Conservation (phyloP, 2,888 invertebrate species). For the Arctia plantaginis region DNA sequence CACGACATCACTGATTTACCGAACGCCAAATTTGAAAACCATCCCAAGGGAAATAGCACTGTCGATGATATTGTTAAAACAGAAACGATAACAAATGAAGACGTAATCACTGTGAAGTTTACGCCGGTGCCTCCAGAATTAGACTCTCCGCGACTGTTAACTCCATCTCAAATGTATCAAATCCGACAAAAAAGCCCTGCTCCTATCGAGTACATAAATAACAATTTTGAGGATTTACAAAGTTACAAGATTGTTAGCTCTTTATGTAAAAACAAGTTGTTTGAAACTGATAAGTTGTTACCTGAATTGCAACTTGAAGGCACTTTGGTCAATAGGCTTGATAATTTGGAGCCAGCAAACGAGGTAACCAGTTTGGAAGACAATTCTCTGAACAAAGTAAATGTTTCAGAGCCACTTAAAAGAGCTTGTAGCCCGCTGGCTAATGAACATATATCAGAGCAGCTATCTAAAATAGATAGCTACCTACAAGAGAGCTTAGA, state of each 20-base stretch:
- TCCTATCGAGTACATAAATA: slow-evolving; percentile 70
- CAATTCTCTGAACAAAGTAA: slow-evolving; percentile 41
- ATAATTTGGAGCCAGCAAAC: slow-evolving; percentile 50
- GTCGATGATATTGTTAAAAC: slow-evolving; percentile 79
- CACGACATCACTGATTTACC: slow-evolving; percentile 80
- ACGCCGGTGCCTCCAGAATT: slow-evolving; percentile 77
- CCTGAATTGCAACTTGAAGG: slow-evolving; percentile 20
- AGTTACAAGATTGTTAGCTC: slow-evolving; percentile 83
- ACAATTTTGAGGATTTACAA: slow-evolving; percentile 77
- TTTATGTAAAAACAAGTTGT: slow-evolving; percentile 69
- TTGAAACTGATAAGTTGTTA: slow-evolving; percentile 52
- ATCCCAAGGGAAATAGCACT: slow-evolving; percentile 67
- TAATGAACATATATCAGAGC: slow-evolving; percentile 74
- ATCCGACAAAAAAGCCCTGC: slow-evolving; percentile 58
- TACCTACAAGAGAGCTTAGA: slow-evolving; percentile 80
- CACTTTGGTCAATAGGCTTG: slow-evolving; percentile 41
- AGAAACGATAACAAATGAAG: slow-evolving; percentile 81
- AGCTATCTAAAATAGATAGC: slow-evolving; percentile 77
- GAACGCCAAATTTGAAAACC: slow-evolving; percentile 39
- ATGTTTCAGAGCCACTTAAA: slow-evolving; percentile 50
- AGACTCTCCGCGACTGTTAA: slow-evolving; percentile 64
- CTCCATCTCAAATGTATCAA: slow-evolving; percentile 60
- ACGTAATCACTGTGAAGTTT: slow-evolving; percentile 80
- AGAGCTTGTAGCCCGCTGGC: slow-evolving; percentile 73
- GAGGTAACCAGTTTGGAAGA: slow-evolving; percentile 58